Base-by-base conservation (phyloP, 2,888 invertebrate species). In the Spodoptera littoralis region DNA sequence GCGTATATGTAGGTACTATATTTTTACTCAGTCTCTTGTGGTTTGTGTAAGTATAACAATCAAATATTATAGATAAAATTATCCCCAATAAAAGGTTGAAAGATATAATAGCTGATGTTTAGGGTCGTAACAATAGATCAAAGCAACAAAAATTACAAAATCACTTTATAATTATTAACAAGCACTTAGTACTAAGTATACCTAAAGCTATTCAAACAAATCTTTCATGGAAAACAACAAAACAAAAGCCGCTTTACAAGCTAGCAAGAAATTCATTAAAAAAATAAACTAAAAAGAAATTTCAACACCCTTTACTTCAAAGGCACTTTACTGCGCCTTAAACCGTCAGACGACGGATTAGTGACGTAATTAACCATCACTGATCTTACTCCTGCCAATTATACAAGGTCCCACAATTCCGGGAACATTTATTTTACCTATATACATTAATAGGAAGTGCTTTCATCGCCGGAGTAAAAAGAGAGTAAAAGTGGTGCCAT, bases 351-450 rank as follows among this genome's bases (percentile, higher is more conserved):
- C 47, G 11, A 52, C 48, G 59, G 59, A 64, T 73, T 61, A 59
- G 58, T 54, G 50, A 51, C 45, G 54, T 76, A 60, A 67, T 71
- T 71, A 60, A 65, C 46, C 56, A 43, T 43, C 58, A 27, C 48
- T 36, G 57, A 45, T 63, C 49, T 55, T 30, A 50, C 47, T 55
- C 44, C 9, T 36, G 46, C 55, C 58, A 61, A 56, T 76, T 63
- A 67, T 22, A 67, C 58, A 59, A 52, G 63, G 63, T 50, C 55
- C 49, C 41, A 6, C 51, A 53, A 76, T 67, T 50, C 55, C 50
- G 46, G 27, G 9, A 8, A 9, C 12, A 60, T 70, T 75, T 71
- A 57, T 56, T 57, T 27, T 54, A 51, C 18, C 54, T 49, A 42
- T 27, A 47, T 55, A n/a, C 27, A 27, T 52, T 45, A 52, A 46